These are phyloP conservation scores for Cisticola juncidis DNA, from an alignment of 2,113 vertebrate genomes.

Conservation along the genomic window DNA sequence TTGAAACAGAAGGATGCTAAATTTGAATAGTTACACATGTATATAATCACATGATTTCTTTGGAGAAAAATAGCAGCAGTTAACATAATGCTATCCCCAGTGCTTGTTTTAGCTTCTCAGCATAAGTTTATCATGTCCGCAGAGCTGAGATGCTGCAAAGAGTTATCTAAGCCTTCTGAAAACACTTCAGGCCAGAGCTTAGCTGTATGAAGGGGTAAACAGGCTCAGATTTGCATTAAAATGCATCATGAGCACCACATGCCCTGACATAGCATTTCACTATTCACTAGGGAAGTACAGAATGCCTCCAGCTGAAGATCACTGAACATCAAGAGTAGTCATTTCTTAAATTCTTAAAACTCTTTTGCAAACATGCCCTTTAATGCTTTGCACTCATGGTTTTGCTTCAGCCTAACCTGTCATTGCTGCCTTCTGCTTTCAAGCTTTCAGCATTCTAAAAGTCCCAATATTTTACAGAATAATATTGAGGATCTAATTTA, in stretches of 20 bases:
- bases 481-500: neutral
- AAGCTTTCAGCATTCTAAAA: neutral
- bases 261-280: neutral
- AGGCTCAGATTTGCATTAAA: neutral
- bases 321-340: neutral
- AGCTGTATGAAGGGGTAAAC: neutral
- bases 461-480: neutral
- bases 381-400: neutral
- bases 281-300: neutral
- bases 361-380: neutral
- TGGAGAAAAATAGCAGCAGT: conserved; percentile 36
- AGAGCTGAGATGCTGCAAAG: neutral
- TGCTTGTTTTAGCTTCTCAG: neutral
- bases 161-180: neutral
- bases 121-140: neutral
- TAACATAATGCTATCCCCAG: neutral
- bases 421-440: neutral
- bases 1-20: conserved; percentile 40
- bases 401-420: neutral
- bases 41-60: neutral
- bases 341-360: neutral
- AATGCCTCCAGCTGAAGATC: neutral
- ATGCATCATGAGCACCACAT: neutral
- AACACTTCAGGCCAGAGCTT: neutral
- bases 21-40: conserved; percentile 10